Evolutionary conservation across 1,140 invertebrate species (phyloP), one percentile per base, ranked within the genome.

Genomic region (Papilio aristodemus): DNA sequence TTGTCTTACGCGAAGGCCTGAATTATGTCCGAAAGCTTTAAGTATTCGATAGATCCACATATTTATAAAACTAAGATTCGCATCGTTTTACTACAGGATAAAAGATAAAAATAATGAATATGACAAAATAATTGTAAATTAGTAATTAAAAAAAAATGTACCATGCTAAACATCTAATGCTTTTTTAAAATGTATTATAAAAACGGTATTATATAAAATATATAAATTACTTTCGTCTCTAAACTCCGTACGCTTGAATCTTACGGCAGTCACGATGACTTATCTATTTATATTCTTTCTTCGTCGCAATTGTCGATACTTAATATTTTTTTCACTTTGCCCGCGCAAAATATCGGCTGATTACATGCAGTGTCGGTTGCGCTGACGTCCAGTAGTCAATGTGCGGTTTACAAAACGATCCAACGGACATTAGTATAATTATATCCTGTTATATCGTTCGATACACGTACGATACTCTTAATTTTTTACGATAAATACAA

Each of bases 391-490:
- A 80, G 72, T 69, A 77, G 74, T 63, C 59, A 46, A 70, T 64
- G 68, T 79, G 79, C 76, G 81, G 81, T 79, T 84, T 81, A 80
- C 78, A 84, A 80, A 84, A 75, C 79, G 76, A 80, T 81, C 75
- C 70, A 67, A 63, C 57, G 67, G 58, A 74, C 78, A 78, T 83
- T 75, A 76, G 71, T 68, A 70, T 83, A 77, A 78, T 81, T 68
- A 73, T 79, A 78, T 80, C 75, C 78, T 80, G 79, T 67, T 79
- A 73, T 69, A 66, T 69, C 58, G 46, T 71, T 41, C 25, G 13
- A 57, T 67, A 71, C 74, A 76, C n/a, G n/a, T n/a, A 78, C 73
- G 76, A 71, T 62, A 68, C 25, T 68, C 63, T 66, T 37, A 58
- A 66, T 69, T 73, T 68, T 67, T 46, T 58, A 50, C 4, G 14